These are phyloP conservation scores for Cynaeus angustus DNA, from an alignment of 2,888 invertebrate species.

Conservation along the genomic window DNA sequence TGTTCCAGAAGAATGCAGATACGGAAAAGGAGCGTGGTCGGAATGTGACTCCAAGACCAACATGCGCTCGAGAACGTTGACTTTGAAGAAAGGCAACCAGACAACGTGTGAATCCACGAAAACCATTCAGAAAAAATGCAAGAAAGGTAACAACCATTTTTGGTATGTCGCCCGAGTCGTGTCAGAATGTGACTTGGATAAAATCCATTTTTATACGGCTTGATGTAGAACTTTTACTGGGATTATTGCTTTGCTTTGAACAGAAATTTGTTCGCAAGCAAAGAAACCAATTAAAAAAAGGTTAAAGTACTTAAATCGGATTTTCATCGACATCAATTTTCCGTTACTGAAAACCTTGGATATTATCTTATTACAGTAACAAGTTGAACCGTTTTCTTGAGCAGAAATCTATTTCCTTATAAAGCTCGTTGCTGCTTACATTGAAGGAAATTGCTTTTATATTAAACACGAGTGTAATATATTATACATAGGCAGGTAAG, in stretches of 20 bases:
- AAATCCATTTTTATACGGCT: conserved; percentile 2
- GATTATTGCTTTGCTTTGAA: not conserved
- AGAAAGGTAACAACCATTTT: conserved; percentile 80
- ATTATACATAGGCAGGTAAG: not conserved
- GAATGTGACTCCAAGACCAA: conserved; percentile 91
- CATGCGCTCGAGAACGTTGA: conserved; percentile 86
- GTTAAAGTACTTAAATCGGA: not conserved
- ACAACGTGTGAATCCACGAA: conserved; percentile 87
- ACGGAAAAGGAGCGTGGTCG: conserved; percentile 90
- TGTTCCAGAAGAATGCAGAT: conserved; percentile 84
- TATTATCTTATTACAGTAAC: conserved; percentile 28
- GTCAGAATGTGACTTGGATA: conserved; percentile 8
- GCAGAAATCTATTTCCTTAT: conserved; percentile 12
- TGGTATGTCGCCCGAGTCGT: conserved; percentile 20
- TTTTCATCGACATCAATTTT: conserved; percentile 12
- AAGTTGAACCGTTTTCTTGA: conserved; percentile 20
- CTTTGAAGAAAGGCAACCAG: conserved; percentile 88
- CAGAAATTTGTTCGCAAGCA: no score
- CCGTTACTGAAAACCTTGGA: conserved; percentile 19
- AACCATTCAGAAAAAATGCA: conserved; percentile 93
- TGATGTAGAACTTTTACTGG: not conserved
- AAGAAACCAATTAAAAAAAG: no score
- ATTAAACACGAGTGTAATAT: conserved; percentile 27
- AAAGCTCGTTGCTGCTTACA: conserved; percentile 6
- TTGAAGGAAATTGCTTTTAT: conserved; percentile 39